Evolutionary conservation across 2,113 vertebrate genomes (phyloP).

Genomic region (Rhadina sibilatrix): DNA sequence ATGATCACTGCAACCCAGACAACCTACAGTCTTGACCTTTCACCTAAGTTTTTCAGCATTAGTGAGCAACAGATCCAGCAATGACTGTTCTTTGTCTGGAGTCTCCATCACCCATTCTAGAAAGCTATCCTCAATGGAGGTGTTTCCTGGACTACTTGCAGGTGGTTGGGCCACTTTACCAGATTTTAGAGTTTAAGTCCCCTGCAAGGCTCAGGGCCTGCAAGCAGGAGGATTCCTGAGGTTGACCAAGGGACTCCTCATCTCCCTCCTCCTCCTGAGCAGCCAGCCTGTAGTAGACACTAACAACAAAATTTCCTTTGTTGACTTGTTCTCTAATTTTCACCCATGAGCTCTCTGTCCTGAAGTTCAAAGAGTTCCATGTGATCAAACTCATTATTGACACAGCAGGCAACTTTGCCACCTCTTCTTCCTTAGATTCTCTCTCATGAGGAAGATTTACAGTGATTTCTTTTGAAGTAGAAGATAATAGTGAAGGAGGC

Average conservation of each 20-base stretch:
- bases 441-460: neutral
- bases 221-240: neutral
- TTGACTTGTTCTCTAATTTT: neutral
- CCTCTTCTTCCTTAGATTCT: neutral
- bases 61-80: neutral
- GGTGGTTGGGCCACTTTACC: neutral
- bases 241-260: neutral
- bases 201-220: neutral
- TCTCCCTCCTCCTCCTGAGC: neutral
- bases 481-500: neutral
- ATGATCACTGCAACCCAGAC: neutral
- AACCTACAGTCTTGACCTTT: neutral
- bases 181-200: neutral
- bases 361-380: neutral
- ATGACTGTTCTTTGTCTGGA: neutral
- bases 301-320: neutral
- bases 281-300: rapidly evolving
- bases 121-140: neutral
- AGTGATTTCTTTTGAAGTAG: neutral
- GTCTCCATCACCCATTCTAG: neutral
- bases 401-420: neutral
- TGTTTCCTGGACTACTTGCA: neutral
- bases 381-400: neutral
- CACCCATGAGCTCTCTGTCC: neutral
- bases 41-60: rapidly evolving